Evolutionary conservation across 2,888 invertebrate genomes (phyloP), one percentile per base, ranked within the genome.

Genomic region (Lycocerus yunnanus): DNA sequence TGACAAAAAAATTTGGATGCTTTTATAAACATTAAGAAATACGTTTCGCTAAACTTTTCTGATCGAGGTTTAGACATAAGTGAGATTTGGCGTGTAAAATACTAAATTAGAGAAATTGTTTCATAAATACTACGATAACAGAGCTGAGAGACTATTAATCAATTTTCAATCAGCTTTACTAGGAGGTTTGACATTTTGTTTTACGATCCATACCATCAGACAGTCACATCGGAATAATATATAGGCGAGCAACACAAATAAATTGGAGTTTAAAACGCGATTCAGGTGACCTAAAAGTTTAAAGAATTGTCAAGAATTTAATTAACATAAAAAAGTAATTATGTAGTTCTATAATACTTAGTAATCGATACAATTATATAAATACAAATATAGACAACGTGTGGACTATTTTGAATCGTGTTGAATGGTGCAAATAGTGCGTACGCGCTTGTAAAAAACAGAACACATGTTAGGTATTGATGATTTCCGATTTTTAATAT

Each of bases 91-190:
- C 5, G n/a, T 43, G 43, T 43, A n/a, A 43, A 43, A n/a, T 43
- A 43, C n/a, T 43, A n/a, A n/a, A n/a, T 11, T n/a, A 43, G 13
- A 43, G 1, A 43, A 43, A n/a, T 43, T 43, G 5, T 43, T 43
- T 43, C 6, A 43, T 43, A 43, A 43, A 43, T 43, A 43, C 43
- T 1, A 60, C 16, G 16, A 15, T 58, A 66, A 15, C 15, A 70
- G 71, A 75, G 75, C 75, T 75, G 72, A 72, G 27, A 72, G 75
- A 69, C 75, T 66, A 75, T 72, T 66, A 63, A 66, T 72, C 18
- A 69, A 75, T 75, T 75, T 75, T 75, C 75, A 75, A 69, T 72
- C 75, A 75, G 75, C 75, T 75, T 75, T n/a, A 63, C 43, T 43
- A n/a, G 61, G 59, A 63, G 43, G 43, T 43, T 43, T 43, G 43